Evolutionary conservation across 2,888 invertebrate genomes (phyloP), one percentile per base, ranked within the genome.

Genomic region (Heliconius charithonia): DNA sequence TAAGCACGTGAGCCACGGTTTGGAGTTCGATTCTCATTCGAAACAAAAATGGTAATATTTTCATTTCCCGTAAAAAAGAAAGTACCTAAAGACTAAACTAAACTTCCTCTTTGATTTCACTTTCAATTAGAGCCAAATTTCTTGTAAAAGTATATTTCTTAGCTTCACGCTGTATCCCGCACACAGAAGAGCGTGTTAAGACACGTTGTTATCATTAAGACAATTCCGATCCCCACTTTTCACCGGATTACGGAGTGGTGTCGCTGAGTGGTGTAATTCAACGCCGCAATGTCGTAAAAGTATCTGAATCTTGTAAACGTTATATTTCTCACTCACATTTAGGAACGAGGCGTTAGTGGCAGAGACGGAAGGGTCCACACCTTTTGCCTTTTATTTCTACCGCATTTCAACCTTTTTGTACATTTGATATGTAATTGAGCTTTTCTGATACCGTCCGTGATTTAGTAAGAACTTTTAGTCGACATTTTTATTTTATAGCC

Each of bases 341-440:
- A 71, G 27, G 4, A 51, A 71, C 27, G 10, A 25, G 25, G 19
- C 70, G 19, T 45, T 19, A 25, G 29, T 27, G 25, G 51, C 16
- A 63, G 13, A 63, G 27, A 6, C 41, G 69, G 25, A 45, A 45
- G 45, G 25, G 25, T 69, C 41, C 51, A 45, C 45, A 19, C 19
- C 22, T n/a, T 25, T n/a, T 22, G 6, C 51, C n/a, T 71, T 51
- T 71, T 71, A 27, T 63, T 29, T n/a, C 13, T 51, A 25, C 19
- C 51, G n/a, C 16, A 22, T 51, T 51, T 51, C 51, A 71, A 51
- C 71, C 71, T 51, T 71, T 71, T 71, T 29, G 71, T 27, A 71
- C 27, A 51, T 51, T 71, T 71, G 71, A 71, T 56, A 51, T 16
- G 10, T 71, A 51, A 71, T 71, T 71, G 45, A 51, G 71, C 27